phyloP scores from a whole-genome alignment of 2,888 invertebrate species.

The Gnatocerus cornutus region DNA sequence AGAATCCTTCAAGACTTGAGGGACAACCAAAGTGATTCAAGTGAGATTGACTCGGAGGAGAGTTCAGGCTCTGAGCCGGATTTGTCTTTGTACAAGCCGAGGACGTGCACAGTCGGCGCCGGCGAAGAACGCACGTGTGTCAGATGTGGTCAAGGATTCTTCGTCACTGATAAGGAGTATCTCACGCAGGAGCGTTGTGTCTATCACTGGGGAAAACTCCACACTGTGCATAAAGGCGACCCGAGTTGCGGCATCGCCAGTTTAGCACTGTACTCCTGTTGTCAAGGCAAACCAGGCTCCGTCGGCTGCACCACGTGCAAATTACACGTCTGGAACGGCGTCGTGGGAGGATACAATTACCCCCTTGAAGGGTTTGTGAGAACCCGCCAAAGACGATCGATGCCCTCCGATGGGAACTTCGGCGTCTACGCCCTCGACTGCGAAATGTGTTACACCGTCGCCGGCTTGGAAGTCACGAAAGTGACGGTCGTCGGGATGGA shows the following conservation, averaged over 20 bases:
- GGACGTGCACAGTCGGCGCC: conserved; percentile 35
- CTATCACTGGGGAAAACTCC: conserved; percentile 91
- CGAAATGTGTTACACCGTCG: conserved; percentile 96
- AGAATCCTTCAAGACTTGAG: conserved; percentile 46
- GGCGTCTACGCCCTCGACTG: conserved; percentile 92
- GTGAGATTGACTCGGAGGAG: conserved; percentile 61
- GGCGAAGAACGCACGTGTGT: conserved; percentile 73
- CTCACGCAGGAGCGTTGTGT: conserved; percentile 82
- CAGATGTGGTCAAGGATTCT: conserved; percentile 83
- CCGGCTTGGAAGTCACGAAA: conserved; percentile 90
- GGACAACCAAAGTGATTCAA: conserved; percentile 68
- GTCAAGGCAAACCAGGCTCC: conserved; percentile 72
- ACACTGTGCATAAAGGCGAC: conserved; percentile 14
- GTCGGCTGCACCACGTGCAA: conserved; percentile 79
- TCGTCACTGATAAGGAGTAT: conserved; percentile 82
- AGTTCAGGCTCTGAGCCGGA: conserved; percentile 22
- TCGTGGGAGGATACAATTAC: conserved; percentile 80
- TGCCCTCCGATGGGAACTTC: conserved; percentile 71
- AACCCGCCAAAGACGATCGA: conserved; percentile 75
- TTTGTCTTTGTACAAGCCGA: conserved; percentile 1
- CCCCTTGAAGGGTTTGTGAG: conserved; percentile 72
- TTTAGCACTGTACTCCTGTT: conserved; percentile 76
- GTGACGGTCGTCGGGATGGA: conserved; percentile 87
- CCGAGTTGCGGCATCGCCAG: conserved; percentile 41
- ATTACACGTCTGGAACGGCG: conserved; percentile 86